Evolutionary conservation across 2,888 invertebrate genomes (phyloP).

Genomic region (Drosophila anomalata): DNA sequence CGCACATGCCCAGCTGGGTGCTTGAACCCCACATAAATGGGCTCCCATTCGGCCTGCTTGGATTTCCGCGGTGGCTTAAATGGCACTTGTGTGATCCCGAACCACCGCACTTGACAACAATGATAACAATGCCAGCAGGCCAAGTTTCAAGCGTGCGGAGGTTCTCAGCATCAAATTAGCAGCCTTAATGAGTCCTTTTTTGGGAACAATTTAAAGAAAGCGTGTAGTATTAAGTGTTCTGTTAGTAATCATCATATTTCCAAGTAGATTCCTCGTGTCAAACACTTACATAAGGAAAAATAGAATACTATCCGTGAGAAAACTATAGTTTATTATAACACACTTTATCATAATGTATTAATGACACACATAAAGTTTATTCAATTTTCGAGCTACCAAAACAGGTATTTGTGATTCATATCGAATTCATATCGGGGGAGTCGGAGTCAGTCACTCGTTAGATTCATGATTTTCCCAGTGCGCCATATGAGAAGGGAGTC

Average conservation of each 20-base stretch:
- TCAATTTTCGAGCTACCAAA: background rate
- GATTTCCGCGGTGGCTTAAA: slow-evolving; percentile 20
- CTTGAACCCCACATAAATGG: slow-evolving; percentile 48
- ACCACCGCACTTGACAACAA: slow-evolving; percentile 21
- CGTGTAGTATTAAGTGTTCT: background rate
- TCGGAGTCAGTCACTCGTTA: slow-evolving; percentile 12
- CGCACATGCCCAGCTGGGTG: slow-evolving; percentile 40
- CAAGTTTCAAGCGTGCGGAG: slow-evolving; percentile 1
- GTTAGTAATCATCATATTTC: background rate
- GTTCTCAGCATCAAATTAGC: background rate
- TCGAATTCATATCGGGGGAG: background rate
- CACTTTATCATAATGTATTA: background rate
- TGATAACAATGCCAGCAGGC: background rate
- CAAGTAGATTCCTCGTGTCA: background rate
- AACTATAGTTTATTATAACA: too few relatives aligned
- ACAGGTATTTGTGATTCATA: background rate
- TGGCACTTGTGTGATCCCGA: slow-evolving; percentile 32
- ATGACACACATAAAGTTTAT: background rate
- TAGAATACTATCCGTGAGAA: background rate
- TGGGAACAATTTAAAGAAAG: background rate
- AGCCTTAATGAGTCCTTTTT: background rate
- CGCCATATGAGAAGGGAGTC: slow-evolving; percentile 27
- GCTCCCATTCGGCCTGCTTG: slow-evolving; percentile 19
- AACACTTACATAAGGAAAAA: background rate
- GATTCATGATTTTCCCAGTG: slow-evolving; percentile 18